Conservation (phyloP, 2,113 vertebrate species). For the Pungitius pungitius region DNA sequence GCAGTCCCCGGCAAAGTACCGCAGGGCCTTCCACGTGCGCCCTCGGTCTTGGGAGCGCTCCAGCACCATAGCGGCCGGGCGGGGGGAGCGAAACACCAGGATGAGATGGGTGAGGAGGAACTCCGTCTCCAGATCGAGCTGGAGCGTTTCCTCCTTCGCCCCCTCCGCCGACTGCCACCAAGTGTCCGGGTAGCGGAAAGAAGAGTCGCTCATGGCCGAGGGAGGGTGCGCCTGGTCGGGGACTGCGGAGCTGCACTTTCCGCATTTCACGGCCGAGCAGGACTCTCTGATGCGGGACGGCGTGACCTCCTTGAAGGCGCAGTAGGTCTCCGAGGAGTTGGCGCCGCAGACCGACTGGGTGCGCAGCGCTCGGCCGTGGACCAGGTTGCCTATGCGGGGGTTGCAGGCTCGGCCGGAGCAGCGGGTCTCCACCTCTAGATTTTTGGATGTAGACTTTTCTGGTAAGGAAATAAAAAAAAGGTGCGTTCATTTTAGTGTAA, state of each 20-base stretch:
- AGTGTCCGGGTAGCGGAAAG: slow-evolving; percentile 88
- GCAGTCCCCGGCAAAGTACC: slow-evolving; percentile 90
- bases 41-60: slow-evolving; percentile 93
- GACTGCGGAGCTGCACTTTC: slow-evolving; percentile 78
- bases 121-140: slow-evolving; percentile 88
- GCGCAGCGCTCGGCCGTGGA: slow-evolving; percentile 81
- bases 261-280: slow-evolving; percentile 77
- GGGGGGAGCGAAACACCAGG: slow-evolving; percentile 92
- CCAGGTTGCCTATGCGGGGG: slow-evolving; percentile 91
- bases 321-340: slow-evolving; percentile 81
- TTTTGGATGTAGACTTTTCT: slow-evolving; percentile 67
- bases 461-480: neutral
- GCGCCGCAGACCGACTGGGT: slow-evolving; percentile 84
- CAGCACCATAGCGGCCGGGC: slow-evolving; percentile 91
- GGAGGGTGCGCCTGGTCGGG: slow-evolving; percentile 84
- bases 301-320: slow-evolving; percentile 73
- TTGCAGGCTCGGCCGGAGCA: slow-evolving; percentile 88
- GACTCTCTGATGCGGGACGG: slow-evolving; percentile 56
- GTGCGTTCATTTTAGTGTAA: neutral
- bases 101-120: slow-evolving; percentile 97
- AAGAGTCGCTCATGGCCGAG: slow-evolving; percentile 91
- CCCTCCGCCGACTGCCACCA: slow-evolving; percentile 95
- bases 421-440: slow-evolving; percentile 61
- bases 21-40: slow-evolving; percentile 87
- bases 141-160: slow-evolving; percentile 82